Base-by-base conservation (phyloP, 2,113 vertebrate species). In the Narcine bancroftii region DNA sequence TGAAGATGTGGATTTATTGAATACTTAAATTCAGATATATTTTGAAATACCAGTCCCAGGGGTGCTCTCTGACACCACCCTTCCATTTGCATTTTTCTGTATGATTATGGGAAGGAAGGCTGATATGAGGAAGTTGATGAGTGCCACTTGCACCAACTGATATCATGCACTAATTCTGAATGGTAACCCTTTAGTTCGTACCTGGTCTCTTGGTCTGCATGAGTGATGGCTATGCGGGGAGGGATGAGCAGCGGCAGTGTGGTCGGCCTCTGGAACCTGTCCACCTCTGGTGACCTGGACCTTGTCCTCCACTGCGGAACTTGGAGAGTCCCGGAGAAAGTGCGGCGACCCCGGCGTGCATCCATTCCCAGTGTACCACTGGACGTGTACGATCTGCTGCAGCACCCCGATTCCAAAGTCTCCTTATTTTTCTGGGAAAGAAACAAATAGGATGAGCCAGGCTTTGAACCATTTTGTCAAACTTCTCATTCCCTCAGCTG, bases 181-280 rank as follows among this genome's bases (percentile, higher is more conserved):
- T 17, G 21, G 36, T 42, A 42, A 66, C 36, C 5, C 45, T 6
- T 36, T 56, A 0, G 15, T 19, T 29, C 94, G 93, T 96, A 97
- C 97, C 97, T 96, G 95, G 24, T 21, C 36, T 97, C 94, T 0
- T 94, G 39, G 85, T 97, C 96, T 0, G 95, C 94, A 47, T 95
- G 95, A 92, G 96, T 97, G 96, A 97, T 95, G 94, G 96, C 96
- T 93, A 98, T 97, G 87, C 96, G 95, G 0, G 97, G 97, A 0
- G 96, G 97, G 92, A 96, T 95, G 91, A 94, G 95, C 91, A 97
- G 95, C 0, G 96, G 97, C 81, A 97, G 96, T 0, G 96, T 97
- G 29, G 96, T 97, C 21, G 97, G 97, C 36, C 97, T 95, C 0
- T 95, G 94, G 66, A 93, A 75, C 17, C 93, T 94, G 95, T 94